phyloP scores from a whole-genome alignment of 53 echinoderm and acorn worm species.

The Patiria pectinifera region DNA sequence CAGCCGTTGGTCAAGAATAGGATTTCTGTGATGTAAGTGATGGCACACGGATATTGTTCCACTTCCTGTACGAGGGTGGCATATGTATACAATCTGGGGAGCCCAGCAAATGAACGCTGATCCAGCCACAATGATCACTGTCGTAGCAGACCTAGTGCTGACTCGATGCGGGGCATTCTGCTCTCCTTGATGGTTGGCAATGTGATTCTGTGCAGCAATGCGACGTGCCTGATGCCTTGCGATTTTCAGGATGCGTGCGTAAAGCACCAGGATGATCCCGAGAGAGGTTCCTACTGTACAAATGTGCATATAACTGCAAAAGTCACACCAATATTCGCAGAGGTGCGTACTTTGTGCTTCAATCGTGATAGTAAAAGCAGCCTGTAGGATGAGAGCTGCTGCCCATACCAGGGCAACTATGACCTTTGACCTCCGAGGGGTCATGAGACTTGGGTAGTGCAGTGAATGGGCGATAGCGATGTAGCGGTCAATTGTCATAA shows the following conservation, averaged over 20 bases:
- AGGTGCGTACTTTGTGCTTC: no score
- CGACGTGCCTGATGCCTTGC: constrained; percentile 4
- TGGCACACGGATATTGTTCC: no score
- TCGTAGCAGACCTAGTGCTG: constrained; percentile 28
- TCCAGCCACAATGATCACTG: constrained; percentile 22
- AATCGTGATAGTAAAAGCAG: no score
- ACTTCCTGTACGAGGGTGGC: neutral
- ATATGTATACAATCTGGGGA: neutral
- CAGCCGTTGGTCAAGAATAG: constrained; percentile 15
- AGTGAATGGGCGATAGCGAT: constrained; percentile 17
- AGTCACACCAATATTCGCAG: neutral
- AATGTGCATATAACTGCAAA: neutral
- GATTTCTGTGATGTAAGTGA: neutral
- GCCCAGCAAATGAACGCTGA: constrained; percentile 5
- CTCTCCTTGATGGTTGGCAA: neutral
- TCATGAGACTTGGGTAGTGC: constrained; percentile 28
- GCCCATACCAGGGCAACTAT: neutral
- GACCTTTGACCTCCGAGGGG: constrained; percentile 12
- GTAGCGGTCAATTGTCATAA: constrained; percentile 34
- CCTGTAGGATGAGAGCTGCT: no score
- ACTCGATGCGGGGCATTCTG: neutral
- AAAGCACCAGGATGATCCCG: neutral
- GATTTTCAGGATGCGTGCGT: neutral
- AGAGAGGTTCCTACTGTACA: neutral
- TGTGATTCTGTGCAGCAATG: constrained; percentile 3